Evolutionary conservation across 2,113 vertebrate genomes (phyloP).

Genomic region (Seriola quinqueradiata): DNA sequence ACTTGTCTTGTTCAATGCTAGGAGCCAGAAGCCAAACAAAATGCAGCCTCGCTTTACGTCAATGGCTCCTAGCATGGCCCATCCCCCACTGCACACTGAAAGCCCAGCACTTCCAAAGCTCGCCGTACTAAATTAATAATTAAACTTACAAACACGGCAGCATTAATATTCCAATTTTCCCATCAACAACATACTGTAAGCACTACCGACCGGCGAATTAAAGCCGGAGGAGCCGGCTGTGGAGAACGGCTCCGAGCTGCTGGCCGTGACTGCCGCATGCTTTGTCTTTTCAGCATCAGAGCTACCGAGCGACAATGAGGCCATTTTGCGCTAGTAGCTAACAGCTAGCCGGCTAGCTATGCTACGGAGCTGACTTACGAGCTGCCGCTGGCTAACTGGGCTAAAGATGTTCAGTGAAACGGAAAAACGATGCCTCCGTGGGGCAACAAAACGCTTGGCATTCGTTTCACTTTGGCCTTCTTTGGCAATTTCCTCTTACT

Average conservation of each 20-base stretch:
- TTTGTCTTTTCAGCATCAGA: constrained; percentile 78
- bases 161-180: rapidly evolving
- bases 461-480: background rate
- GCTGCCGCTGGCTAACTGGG: constrained; percentile 36
- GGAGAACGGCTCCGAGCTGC: background rate
- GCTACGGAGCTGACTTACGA: constrained; percentile 14
- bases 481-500: background rate
- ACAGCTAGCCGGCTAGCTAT: constrained; percentile 69
- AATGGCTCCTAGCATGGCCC: constrained; percentile 69
- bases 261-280: constrained; percentile 69
- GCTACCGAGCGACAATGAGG: constrained; percentile 75
- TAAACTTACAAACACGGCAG: background rate
- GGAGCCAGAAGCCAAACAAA: constrained; percentile 65
- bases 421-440: background rate
- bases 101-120: constrained; percentile 49
- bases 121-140: constrained; percentile 27
- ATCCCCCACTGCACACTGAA: constrained; percentile 74
- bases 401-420: constrained; percentile 15
- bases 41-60: constrained; percentile 77
- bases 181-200: rapidly evolving
- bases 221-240: rapidly evolving
- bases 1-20: constrained; percentile 17
- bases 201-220: rapidly evolving
- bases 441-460: background rate
- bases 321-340: constrained; percentile 81